phyloP scores from a whole-genome alignment of 2,797 vertebrate genomes.

The Anableps anableps region DNA sequence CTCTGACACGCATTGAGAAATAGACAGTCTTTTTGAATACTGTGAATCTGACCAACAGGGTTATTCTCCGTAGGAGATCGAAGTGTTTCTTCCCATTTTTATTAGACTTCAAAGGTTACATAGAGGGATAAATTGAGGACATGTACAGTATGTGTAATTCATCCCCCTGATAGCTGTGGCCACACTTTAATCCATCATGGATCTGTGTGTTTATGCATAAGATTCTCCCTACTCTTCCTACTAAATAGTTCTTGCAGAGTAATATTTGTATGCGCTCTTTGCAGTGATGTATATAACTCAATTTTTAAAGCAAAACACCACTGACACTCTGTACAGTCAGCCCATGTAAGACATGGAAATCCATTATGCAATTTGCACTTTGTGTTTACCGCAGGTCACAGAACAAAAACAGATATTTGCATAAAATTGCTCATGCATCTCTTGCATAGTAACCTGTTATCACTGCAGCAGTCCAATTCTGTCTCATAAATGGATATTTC shows the following conservation, averaged over 20 bases:
- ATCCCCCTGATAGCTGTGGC: constrained; percentile 39
- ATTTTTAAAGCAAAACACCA: constrained; percentile 10
- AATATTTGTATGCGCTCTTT: constrained; percentile 28
- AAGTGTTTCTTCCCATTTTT: constrained; percentile 65
- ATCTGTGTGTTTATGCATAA: constrained; percentile 26
- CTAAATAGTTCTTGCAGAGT: constrained; percentile 12
- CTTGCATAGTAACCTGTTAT: constrained; percentile 38
- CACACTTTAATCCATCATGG: constrained; percentile 51
- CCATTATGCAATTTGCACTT: constrained; percentile 51
- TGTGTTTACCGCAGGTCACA: constrained; percentile 35
- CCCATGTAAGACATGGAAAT: constrained; percentile 37
- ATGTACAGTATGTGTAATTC: constrained; percentile 52
- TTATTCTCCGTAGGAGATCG: constrained; percentile 70
- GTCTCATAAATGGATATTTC: constrained; percentile 34
- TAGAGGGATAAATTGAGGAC: constrained; percentile 53
- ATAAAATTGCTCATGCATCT: constrained; percentile 47
- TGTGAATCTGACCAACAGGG: constrained; percentile 69
- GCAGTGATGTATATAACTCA: constrained; percentile 33
- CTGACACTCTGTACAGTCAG: constrained; percentile 19
- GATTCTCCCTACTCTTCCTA: background rate
- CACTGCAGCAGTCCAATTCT: constrained; percentile 27
- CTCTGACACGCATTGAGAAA: constrained; percentile 62
- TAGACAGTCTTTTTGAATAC: constrained; percentile 69
- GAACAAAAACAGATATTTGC: constrained; percentile 47
- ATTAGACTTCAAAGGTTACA: constrained; percentile 74